These are phyloP conservation scores for Microplitis deprimator DNA, from an alignment of 2,888 invertebrate genomes.

Conservation along the genomic window DNA sequence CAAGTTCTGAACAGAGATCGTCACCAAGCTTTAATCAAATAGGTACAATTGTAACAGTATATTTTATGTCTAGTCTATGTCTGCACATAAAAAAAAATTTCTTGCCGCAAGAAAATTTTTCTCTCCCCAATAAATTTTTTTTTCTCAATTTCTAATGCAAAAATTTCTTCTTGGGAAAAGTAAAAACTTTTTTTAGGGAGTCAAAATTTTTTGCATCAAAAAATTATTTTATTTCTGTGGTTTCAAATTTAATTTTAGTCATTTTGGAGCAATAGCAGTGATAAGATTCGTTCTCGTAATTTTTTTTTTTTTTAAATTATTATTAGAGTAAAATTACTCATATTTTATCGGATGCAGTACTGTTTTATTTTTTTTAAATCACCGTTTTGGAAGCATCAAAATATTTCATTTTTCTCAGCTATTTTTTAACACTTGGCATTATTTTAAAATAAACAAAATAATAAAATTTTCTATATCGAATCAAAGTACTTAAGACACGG, in stretches of 20 bases:
- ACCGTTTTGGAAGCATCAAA: slow-evolving; percentile 26
- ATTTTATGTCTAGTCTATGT: slow-evolving; percentile 56
- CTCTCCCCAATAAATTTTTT: too few relatives aligned
- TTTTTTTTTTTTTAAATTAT: background rate
- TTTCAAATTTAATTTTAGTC: slow-evolving; percentile 40
- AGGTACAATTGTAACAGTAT: slow-evolving; percentile 60
- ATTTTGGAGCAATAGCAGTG: slow-evolving; percentile 50
- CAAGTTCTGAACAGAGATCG: slow-evolving; percentile 19
- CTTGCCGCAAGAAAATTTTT: too few relatives aligned
- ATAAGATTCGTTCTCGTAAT: slow-evolving; percentile 47
- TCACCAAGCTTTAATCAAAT: slow-evolving; percentile 60
- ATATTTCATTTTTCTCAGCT: slow-evolving; percentile 33
- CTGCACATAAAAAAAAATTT: background rate
- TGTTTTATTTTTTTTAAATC: slow-evolving; percentile 18
- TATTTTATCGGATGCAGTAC: slow-evolving; percentile 44
- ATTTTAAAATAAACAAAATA: slow-evolving; percentile 4
- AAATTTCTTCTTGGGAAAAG: too few relatives aligned
- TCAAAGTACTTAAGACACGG: slow-evolving; percentile 1
- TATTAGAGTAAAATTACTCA: slow-evolving; percentile 41
- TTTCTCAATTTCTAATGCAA: too few relatives aligned
- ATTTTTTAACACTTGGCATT: slow-evolving; percentile 48
- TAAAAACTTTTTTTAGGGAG: too few relatives aligned
- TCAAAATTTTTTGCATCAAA: too few relatives aligned
- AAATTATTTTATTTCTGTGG: slow-evolving; percentile 34
- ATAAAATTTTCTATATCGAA: background rate